Conservation (phyloP, 35 echinoderm and acorn worm species). For the Anneissia japonica region DNA sequence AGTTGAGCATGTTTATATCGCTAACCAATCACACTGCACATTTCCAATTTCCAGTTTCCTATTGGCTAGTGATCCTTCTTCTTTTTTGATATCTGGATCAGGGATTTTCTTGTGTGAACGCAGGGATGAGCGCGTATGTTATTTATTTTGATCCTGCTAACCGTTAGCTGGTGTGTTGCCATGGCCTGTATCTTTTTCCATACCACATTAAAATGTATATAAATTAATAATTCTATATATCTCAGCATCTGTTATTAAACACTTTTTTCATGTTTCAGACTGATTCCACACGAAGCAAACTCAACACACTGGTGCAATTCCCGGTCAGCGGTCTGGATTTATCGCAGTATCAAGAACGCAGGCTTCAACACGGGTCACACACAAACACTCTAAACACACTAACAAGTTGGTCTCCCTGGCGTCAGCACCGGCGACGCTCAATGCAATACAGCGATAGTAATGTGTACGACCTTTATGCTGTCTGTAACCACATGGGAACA, state of each 20-base stretch:
- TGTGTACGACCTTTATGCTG: constrained; percentile 78
- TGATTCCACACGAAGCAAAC: constrained; percentile 55
- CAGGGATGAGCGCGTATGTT: too few species aligned
- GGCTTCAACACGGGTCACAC: constrained; percentile 19
- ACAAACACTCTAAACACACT: constrained; percentile 42
- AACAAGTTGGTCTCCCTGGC: constrained; percentile 90
- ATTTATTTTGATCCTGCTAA: too few species aligned
- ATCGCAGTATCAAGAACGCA: constrained; percentile 61
- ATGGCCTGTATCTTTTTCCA: too few species aligned
- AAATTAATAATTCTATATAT: too few species aligned
- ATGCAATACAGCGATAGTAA: constrained; percentile 13
- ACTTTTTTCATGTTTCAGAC: constrained; percentile 43
- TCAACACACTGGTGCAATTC: constrained; percentile 73
- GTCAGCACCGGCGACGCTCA: constrained; percentile 31
- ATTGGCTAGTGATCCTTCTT: too few species aligned
- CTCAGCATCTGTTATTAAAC: too few species aligned
- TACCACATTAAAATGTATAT: too few species aligned
- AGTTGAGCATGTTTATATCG: background rate
- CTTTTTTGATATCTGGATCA: too few species aligned
- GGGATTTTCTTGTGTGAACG: too few species aligned
- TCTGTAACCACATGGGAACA: constrained; percentile 89
- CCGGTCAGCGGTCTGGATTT: constrained; percentile 72
- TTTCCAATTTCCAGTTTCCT: too few species aligned
- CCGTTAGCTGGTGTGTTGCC: too few species aligned
- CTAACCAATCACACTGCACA: background rate